These are phyloP conservation scores for Ptyas mucosa DNA, from an alignment of 2,113 vertebrate genomes.

Conservation along the genomic window DNA sequence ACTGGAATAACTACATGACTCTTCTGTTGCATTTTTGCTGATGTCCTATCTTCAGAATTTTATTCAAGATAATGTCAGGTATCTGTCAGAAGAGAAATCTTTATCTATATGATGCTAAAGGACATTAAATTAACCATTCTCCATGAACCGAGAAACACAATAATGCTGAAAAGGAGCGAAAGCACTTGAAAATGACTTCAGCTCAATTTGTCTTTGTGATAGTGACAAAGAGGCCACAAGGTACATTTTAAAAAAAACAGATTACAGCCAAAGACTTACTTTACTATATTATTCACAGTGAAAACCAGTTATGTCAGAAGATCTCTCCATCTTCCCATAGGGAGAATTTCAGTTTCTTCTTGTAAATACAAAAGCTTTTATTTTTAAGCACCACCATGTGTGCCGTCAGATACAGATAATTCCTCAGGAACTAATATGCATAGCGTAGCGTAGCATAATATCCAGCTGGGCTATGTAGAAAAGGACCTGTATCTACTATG, in stretches of 20 bases:
- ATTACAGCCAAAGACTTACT: neutral
- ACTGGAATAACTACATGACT: neutral
- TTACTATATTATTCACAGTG: neutral
- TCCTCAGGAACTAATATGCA: slow-evolving; percentile 40
- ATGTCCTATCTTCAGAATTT: neutral
- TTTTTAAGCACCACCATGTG: slow-evolving; percentile 41
- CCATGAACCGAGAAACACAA: neutral
- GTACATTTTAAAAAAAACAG: neutral
- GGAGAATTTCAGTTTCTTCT: neutral
- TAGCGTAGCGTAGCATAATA: neutral
- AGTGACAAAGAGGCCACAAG: neutral
- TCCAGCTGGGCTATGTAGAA: slow-evolving; percentile 29
- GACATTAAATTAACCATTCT: neutral
- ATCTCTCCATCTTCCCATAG: neutral
- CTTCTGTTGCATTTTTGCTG: neutral
- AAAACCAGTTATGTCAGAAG: neutral
- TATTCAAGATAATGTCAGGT: neutral
- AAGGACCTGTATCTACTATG: slow-evolving; percentile 13
- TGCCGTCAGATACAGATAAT: slow-evolving; percentile 43
- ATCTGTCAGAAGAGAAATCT: neutral
- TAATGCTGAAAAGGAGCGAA: neutral
- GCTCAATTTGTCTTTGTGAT: slow-evolving; percentile 4
- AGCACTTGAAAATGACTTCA: neutral
- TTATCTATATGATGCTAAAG: neutral
- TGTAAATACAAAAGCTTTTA: slow-evolving; percentile 25